Percentiles rank a stretch among this genome's conserved stretches.
Evolutionary conservation across 2,113 vertebrate genomes (phyloP).

Genomic region (Circaetus cinerascens): DNA sequence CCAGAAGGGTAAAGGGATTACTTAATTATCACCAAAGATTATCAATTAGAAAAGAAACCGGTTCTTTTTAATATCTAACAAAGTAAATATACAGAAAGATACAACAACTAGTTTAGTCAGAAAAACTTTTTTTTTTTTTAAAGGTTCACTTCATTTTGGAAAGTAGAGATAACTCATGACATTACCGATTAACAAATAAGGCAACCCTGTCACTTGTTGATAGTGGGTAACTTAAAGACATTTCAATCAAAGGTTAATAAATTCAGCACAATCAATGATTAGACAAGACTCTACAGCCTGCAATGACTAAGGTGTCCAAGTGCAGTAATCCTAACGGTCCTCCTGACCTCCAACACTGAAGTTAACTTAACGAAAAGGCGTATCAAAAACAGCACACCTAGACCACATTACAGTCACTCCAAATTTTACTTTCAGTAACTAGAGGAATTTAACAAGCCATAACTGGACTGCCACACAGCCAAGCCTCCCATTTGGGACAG

Average conservation of each 20-base stretch:
- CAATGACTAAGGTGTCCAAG: background rate
- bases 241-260: background rate
- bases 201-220: background rate
- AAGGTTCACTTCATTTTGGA: background rate
- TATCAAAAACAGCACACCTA: rapidly evolving
- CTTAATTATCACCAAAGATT: background rate
- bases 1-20: background rate
- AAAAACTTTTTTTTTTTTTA: background rate
- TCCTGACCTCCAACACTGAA: background rate
- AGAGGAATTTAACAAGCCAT: background rate
- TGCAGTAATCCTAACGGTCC: rapidly evolving
- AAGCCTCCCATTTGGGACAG: background rate
- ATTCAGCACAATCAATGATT: background rate
- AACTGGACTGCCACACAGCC: background rate
- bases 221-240: rapidly evolving
- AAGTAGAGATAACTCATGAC: background rate
- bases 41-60: background rate
- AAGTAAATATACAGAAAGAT: background rate
- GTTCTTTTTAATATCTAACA: background rate
- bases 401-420: rapidly evolving
- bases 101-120: background rate
- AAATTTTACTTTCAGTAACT: background rate
- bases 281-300: background rate
- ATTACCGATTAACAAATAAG: background rate
- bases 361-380: background rate